Evolutionary conservation across 1,140 invertebrate species (phyloP).

Genomic region (Drosophila murphyi): DNA sequence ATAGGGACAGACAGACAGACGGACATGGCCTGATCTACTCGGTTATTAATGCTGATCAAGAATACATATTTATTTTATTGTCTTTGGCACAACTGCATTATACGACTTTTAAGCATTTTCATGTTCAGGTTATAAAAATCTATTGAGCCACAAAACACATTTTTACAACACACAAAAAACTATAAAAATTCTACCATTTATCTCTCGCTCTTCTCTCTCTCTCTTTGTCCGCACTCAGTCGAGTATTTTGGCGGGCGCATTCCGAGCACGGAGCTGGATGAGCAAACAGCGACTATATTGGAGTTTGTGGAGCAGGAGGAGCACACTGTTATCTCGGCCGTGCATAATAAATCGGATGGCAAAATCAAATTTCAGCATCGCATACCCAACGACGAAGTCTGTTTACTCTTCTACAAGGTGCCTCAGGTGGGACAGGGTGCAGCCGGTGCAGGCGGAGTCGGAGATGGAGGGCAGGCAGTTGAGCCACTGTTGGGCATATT

Average conservation of each 20-base stretch:
- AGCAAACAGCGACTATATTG: constrained; percentile 74
- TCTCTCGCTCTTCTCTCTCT: neutral
- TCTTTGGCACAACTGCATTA: too few species aligned
- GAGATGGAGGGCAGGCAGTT: neutral
- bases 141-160: neutral
- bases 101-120: too few species aligned
- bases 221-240: constrained; percentile 44
- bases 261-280: constrained; percentile 69
- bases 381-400: constrained; percentile 82
- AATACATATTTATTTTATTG: neutral
- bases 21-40: too few species aligned
- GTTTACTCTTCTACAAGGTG: constrained; percentile 84
- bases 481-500: constrained; percentile 80
- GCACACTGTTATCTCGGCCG: constrained; percentile 80
- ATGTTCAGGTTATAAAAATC: neutral
- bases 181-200: constrained; percentile 13
- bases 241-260: constrained; percentile 76
- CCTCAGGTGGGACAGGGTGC: constrained; percentile 68
- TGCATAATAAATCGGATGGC: constrained; percentile 77
- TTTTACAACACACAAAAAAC: neutral
- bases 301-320: constrained; percentile 84
- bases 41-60: too few species aligned
- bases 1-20: too few species aligned
- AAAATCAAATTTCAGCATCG: constrained; percentile 84
- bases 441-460: neutral